These are phyloP conservation scores for Chionodraco myersi DNA, from an alignment of 2,113 vertebrate species.

Conservation along the genomic window DNA sequence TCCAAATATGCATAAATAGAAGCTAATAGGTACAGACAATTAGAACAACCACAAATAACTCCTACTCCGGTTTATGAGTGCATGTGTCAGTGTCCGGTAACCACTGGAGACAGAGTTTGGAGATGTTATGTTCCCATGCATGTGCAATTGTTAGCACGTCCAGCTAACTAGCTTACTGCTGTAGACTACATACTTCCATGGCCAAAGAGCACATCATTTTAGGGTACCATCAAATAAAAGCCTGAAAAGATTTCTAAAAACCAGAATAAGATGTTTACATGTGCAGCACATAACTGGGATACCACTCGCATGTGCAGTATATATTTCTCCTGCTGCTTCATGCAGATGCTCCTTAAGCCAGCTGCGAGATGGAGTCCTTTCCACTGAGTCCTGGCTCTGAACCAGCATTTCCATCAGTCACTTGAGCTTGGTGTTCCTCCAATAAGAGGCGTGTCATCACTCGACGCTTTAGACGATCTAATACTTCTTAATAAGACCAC, in stretches of 20 bases:
- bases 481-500: constrained; percentile 17
- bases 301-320: neutral
- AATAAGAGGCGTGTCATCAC: constrained; percentile 24
- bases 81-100: too few relatives aligned
- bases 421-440: constrained; percentile 8
- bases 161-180: neutral
- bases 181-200: neutral
- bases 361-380: constrained; percentile 32
- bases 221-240: too few relatives aligned
- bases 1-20: too few relatives aligned
- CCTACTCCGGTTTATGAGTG: too few relatives aligned
- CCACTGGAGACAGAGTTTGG: too few relatives aligned
- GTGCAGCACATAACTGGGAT: neutral
- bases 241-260: neutral
- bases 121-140: too few relatives aligned
- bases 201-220: neutral
- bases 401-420: constrained; percentile 17
- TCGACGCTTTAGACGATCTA: constrained; percentile 26
- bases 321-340: neutral
- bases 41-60: too few relatives aligned
- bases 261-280: neutral
- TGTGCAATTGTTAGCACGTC: neutral
- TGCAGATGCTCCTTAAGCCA: constrained; percentile 1
- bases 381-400: constrained; percentile 1
- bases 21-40: too few relatives aligned